Evolutionary conservation across 2,113 vertebrate genomes (phyloP), one percentile per base, ranked within the genome.

Genomic region (Apodemus speciosus): DNA sequence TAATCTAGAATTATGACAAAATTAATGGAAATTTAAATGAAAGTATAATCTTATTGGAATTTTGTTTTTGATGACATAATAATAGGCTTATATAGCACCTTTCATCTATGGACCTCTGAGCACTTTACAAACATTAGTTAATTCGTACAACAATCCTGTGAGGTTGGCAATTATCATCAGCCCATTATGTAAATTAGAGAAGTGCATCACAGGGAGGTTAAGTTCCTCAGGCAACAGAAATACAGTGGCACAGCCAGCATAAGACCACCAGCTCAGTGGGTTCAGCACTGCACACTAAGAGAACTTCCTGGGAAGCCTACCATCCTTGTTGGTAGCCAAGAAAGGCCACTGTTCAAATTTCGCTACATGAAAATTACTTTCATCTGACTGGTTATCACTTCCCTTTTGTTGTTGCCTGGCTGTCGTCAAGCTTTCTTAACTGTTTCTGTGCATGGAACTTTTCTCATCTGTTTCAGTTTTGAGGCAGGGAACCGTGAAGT

Each of bases 161-260:
- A 96, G 95, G 95, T 95, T 97, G 96, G 96, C 95, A 97, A 97
- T 97, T 97, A 97, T 95, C 96, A 97, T 97, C 96, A 97, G 88
- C 95, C 96, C 96, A 97, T 97, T 97, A 97, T 97, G 97, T 85
- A 97, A 97, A 97, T 97, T n/a, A 97, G 95, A 71, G 62, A 94
- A 89, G 95, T 90, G 96, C 73, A 43, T 62, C 51, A 51, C 66
- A 27, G 76, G 92, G 58, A 94, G 96, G 96, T 95, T 92, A 95
- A 93, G 93, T 91, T 97, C 90, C 88, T 91, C 75, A 83, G 85
- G 95, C 93, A 68, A 88, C 2, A 73, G 84, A 64, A 86, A 97
- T 20, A 92, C 87, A 83, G 62, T 38, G 58, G 89, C 91, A 89
- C 83, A 91, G 89, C 53, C 62, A 38, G 46, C 79, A 40, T 40